Evolutionary conservation across 2,888 invertebrate genomes (phyloP), one percentile per base, ranked within the genome.

Genomic region (Trilocha varians): DNA sequence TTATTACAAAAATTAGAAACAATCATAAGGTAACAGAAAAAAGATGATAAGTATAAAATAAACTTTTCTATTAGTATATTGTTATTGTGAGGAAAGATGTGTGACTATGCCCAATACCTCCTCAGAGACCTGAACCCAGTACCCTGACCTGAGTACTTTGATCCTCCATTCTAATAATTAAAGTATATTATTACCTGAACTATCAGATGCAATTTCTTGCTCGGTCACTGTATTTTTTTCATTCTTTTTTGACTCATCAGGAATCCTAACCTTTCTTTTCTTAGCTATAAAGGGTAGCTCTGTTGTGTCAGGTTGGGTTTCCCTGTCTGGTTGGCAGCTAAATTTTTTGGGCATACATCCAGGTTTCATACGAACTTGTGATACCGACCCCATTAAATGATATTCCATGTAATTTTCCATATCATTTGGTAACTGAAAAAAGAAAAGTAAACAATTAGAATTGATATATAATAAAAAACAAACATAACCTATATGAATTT

Each of bases 401-500:
- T 65, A 62, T 8, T 55, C 13, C 52, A 59, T 59, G 44, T 47
- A 64, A 50, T 64, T 63, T 5, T 45, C 54, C 63, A 65, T 63
- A 49, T 62, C 59, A 51, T 56, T 58, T 44, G 59, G 58, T 41
- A 62, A 46, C 59, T 61, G 47, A 9, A 62, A 59, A 9, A 38
- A 9, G 25, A 25, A 25, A n/a, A n/a, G n/a, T n/a, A n/a, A n/a
- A n/a, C n/a, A n/a, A n/a, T n/a, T n/a, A n/a, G n/a, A n/a, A n/a
- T n/a, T n/a, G n/a, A n/a, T n/a, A n/a, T n/a, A n/a, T n/a, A n/a
- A n/a, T n/a, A n/a, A n/a, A n/a, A n/a, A n/a, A n/a, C n/a, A n/a
- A n/a, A n/a, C n/a, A n/a, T n/a, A n/a, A n/a, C n/a, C 18, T 5
- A 6, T 18, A 18, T 18, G 5, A 5, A 18, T 6, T 13, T 32